Percentiles rank a stretch among this genome's conserved stretches.
Conservation (phyloP, 2,888 invertebrate genomes). For the Lycaena phlaeas region DNA sequence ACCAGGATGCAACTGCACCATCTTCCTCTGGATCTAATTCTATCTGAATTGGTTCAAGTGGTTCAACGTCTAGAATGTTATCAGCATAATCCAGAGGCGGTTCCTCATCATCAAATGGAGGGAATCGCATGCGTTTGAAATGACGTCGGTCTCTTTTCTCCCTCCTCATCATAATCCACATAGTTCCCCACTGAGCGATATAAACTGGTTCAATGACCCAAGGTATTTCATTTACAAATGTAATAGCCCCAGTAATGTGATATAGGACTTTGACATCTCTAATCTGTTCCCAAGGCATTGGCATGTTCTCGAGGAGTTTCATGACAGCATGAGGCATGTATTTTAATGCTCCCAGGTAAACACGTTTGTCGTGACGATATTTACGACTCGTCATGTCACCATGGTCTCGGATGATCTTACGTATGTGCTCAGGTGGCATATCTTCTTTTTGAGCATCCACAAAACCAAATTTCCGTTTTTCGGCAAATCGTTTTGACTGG, state of each 20-base stretch:
- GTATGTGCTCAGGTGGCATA: conserved; percentile 99
- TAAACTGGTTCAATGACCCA: conserved; percentile 99
- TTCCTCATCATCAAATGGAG: conserved; percentile 99
- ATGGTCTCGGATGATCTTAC: conserved; percentile 99
- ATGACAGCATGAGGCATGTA: conserved; percentile 99
- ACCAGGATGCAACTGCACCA: conserved; percentile 93
- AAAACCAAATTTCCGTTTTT: conserved; percentile 98
- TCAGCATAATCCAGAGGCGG: conserved; percentile 99
- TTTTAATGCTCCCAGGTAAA: conserved; percentile 97
- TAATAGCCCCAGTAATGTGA: conserved; percentile 99
- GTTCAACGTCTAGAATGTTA: conserved; percentile 98
- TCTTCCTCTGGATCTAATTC: conserved; percentile 97
- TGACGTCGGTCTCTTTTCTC: conserved; percentile 99
- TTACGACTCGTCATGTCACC: conserved; percentile 99
- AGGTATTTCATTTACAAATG: conserved; percentile 99
- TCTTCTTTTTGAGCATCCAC: conserved; percentile 99
- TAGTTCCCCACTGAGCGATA: conserved; percentile 99
- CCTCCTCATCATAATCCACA: conserved; percentile 99
- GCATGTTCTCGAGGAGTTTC: conserved; percentile 99
- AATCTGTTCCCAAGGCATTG: conserved; percentile 99
- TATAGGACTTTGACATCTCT: conserved; percentile 97
- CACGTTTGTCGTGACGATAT: conserved; percentile 98
- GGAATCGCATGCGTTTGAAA: conserved; percentile 99
- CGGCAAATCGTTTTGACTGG: conserved; percentile 98
- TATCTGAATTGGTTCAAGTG: conserved; percentile 98